phyloP scores from a whole-genome alignment of 2,797 vertebrate species.

The Alauda arvensis region DNA sequence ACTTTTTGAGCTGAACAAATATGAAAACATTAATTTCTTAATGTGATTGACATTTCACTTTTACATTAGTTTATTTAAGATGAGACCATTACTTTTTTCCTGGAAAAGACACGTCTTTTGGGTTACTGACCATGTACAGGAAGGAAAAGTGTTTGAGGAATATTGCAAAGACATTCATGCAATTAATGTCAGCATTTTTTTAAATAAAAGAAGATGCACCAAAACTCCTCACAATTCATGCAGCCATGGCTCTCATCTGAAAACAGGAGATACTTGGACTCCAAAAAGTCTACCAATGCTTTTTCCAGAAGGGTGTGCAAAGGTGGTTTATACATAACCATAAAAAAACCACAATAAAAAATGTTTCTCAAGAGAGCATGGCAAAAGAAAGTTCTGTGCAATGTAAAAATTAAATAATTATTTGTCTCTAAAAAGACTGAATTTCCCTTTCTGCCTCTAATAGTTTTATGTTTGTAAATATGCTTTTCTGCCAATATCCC shows the following conservation, averaged over 20 bases:
- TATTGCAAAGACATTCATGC: neutral
- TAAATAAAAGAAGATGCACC: neutral
- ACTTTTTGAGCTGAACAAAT: neutral
- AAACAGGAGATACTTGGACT: neutral
- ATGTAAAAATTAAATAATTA: neutral
- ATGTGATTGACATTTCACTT: neutral
- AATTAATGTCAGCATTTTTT: neutral
- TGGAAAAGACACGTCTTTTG: neutral
- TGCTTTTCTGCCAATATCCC: neutral
- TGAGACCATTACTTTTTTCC: neutral
- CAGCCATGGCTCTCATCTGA: neutral
- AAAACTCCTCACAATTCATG: fast-evolving
- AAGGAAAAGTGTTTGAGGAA: neutral
- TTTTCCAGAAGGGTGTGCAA: neutral
- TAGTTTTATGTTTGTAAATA: neutral
- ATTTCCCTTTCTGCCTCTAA: neutral
- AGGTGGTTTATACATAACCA: neutral
- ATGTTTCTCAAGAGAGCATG: neutral
- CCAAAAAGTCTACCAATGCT: neutral
- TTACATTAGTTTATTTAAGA: neutral
- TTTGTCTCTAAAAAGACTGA: neutral
- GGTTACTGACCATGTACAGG: neutral
- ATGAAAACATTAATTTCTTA: neutral
- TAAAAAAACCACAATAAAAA: neutral
- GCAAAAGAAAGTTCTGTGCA: neutral